phyloP scores from a whole-genome alignment of 2,888 invertebrate species.

The Zele albiditarsus region DNA sequence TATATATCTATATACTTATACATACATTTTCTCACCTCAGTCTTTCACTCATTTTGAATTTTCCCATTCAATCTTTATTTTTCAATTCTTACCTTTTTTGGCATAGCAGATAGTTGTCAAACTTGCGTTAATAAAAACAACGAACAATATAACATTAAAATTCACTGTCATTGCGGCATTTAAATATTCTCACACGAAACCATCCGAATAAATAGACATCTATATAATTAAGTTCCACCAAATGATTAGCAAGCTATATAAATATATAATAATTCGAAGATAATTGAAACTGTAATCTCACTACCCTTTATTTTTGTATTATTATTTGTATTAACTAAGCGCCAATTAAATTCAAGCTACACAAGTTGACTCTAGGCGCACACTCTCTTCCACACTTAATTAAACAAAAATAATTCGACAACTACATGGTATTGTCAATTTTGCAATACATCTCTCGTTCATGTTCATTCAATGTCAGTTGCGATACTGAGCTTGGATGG shows the following conservation, averaged over 20 bases:
- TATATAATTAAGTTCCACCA: background rate
- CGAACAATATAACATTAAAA: conserved; percentile 59
- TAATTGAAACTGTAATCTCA: too few species aligned
- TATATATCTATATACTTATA: background rate
- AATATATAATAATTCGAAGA: background rate
- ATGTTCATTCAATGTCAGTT: conserved; percentile 60
- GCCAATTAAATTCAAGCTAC: background rate
- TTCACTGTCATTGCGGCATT: conserved; percentile 47
- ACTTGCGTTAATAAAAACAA: conserved; percentile 59
- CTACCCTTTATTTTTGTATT: background rate
- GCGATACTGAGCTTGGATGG: conserved; percentile 58
- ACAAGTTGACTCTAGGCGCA: background rate
- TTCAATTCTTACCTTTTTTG: conserved; percentile 61
- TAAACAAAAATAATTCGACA: conserved; percentile 38
- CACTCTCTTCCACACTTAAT: conserved; percentile 25
- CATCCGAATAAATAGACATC: background rate
- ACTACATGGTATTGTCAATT: conserved; percentile 56
- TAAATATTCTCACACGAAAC: background rate
- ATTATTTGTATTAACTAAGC: background rate
- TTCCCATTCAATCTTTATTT: background rate
- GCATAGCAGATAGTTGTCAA: conserved; percentile 60
- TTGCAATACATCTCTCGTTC: conserved; percentile 45
- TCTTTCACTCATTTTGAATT: background rate
- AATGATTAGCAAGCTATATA: background rate
- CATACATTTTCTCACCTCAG: background rate